These are phyloP conservation scores for Cynaeus angustus DNA, from an alignment of 2,888 invertebrate species.

Conservation along the genomic window DNA sequence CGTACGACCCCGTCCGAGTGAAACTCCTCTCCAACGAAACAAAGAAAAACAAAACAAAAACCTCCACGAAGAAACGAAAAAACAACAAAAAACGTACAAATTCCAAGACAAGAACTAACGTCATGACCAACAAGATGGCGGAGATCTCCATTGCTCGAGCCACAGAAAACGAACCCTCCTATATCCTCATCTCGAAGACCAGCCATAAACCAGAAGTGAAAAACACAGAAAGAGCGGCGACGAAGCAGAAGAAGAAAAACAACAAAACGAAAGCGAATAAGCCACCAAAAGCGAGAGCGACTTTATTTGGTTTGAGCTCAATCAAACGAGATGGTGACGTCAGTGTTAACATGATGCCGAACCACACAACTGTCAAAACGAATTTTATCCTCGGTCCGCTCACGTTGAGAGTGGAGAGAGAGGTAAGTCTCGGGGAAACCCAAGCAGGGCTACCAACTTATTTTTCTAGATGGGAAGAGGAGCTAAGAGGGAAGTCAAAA, in stretches of 20 bases:
- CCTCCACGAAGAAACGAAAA: constrained; percentile 56
- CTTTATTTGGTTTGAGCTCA: constrained; percentile 86
- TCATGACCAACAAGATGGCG: constrained; percentile 67
- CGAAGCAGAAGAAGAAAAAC: constrained; percentile 62
- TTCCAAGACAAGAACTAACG: constrained; percentile 41
- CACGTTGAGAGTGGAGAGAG: constrained; percentile 85
- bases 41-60: constrained; percentile 58
- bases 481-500: constrained; percentile 86
- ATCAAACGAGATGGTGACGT: constrained; percentile 87
- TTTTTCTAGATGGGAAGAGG: constrained; percentile 81
- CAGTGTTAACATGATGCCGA: constrained; percentile 84
- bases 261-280: constrained; percentile 62
- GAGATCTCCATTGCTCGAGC: constrained; percentile 65
- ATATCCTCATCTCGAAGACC: constrained; percentile 67
- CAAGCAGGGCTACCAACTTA: constrained; percentile 3
- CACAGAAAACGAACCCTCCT: constrained; percentile 66
- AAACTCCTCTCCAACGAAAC: constrained; percentile 74
- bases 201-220: constrained; percentile 55
- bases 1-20: constrained; percentile 90
- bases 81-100: constrained; percentile 25
- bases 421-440: constrained; percentile 71
- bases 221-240: constrained; percentile 58
- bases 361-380: constrained; percentile 88
- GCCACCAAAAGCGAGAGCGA: constrained; percentile 75
- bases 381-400: constrained; percentile 88